Evolutionary conservation across 2,888 invertebrate species (phyloP), one percentile per base, ranked within the genome.

Genomic region (Drosophila greeni): DNA sequence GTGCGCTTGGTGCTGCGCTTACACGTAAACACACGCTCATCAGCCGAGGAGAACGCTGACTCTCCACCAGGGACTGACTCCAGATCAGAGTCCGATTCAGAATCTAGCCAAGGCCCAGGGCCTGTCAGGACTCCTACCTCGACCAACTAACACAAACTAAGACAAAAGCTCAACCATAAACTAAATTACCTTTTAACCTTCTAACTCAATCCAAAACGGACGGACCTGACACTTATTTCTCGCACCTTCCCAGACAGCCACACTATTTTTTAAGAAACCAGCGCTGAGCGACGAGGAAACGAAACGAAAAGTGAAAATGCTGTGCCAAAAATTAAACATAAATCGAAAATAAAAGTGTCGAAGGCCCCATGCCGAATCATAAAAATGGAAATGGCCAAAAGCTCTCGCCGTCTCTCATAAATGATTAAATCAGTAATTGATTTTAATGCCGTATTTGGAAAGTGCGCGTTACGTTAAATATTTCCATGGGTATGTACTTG

Each of bases 1-100:
- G 89, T 88, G 88, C 88, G 89, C 88, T 88, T 88, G 88, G 88
- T 88, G 87, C 87, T 88, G 87, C 87, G 88, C 88, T 88, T 87
- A 85, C 82, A 72, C 80, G 69, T 67, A 76, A 80, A 83, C 73
- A 83, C 74, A 85, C 87, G 73, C 73, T 66, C 73, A 69, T 58
- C 77, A 67, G 68, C 70, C 66, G 60, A 59, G 48, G 36, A 56
- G 52, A 56, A 54, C 54, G 61, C 51, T 43, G 61, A 23, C 49
- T 45, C 33, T 45, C 40, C 48, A 24, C 36, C 66, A 33, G 52
- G 24, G 29, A 31, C 45, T 26, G 43, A 36, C 47, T 5, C 9
- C 42, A 11, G 18, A 54, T 7, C 47, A 20, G 47, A 40, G n/a
- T 20, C 31, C 9, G 20, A 33, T 47, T 47, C 31, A 31, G 31